Evolutionary conservation across 1,140 invertebrate species (phyloP).

Genomic region (Lepidurus arcticus): DNA sequence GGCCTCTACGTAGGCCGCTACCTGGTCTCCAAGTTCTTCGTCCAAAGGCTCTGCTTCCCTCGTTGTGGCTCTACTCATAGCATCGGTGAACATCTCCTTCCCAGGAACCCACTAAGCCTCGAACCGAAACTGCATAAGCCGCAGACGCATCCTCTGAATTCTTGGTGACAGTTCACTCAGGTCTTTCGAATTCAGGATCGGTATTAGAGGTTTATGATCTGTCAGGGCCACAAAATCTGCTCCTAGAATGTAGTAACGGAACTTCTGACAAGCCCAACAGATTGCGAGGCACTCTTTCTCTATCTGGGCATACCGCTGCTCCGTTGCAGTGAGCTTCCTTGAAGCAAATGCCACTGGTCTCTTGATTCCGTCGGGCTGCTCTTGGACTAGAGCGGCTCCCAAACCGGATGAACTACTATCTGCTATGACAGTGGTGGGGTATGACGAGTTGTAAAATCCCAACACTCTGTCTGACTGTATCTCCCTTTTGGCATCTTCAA

Average conservation of each 20-base stretch:
- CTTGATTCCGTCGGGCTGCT: no score
- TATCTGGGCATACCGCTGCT: constrained; percentile 43
- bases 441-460: no score
- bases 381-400: no score
- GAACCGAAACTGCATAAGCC: constrained; percentile 38
- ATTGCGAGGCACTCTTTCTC: constrained; percentile 47
- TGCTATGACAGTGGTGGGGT: no score
- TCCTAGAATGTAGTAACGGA: constrained; percentile 42
- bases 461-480: no score
- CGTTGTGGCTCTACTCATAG: constrained; percentile 32
- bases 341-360: constrained; percentile 37
- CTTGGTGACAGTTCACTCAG: constrained; percentile 16
- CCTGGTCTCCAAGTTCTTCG: no score
- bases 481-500: no score
- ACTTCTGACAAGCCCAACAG: constrained; percentile 42
- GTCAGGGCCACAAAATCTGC: constrained; percentile 44
- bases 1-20: no score
- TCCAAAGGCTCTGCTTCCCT: no score
- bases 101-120: constrained; percentile 38
- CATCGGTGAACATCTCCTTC: constrained; percentile 37
- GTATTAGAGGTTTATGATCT: constrained; percentile 44
- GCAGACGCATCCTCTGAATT: constrained; percentile 40
- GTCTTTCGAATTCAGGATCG: constrained; percentile 31
- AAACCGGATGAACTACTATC: no score
- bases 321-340: constrained; percentile 38